Evolutionary conservation across 2,797 vertebrate species (phyloP), one percentile per base, ranked within the genome.

Genomic region (Aphelocoma californica): DNA sequence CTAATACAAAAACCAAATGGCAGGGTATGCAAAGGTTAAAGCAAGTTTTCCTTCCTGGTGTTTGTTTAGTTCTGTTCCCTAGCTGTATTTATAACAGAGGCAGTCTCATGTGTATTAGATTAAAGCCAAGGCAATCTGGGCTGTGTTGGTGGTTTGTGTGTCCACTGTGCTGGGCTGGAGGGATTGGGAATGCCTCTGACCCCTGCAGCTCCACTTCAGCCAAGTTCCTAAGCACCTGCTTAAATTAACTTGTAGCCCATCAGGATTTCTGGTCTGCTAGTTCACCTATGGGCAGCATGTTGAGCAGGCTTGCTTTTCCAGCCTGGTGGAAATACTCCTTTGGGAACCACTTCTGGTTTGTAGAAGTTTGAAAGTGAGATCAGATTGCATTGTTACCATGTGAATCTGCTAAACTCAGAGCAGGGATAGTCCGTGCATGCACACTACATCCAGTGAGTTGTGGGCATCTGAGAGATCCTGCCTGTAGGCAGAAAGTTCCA

Each of bases 21-120:
- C 61, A 84, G 61, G n/a, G 57, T 31, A 54, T 79, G 79, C 47
- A 34, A 58, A 95, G 93, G 87, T 95, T 94, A 93, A 86, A 90
- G 65, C 0, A 5, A 79, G 53, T 94, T 94, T 96, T 89, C 90
- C 82, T 85, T 83, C 87, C 85, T 93, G 71, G 15, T 85, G 81
- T 90, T 91, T 88, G 71, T 93, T 96, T 90, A 83, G 65, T 82
- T 86, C 96, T 88, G 53, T 93, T 89, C 82, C 38, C 10, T 50
- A 6, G 73, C 65, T 89, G 26, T 82, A 71, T 91, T 95, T 91
- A 32, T 78, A 94, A 81, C 66, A 94, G 88, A 47, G 81, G 53
- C 75, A 67, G 74, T 84, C 77, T 86, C 2, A 0, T 9, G 5
- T 75, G 67, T 56, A 53, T 44, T 54, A 95, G 74, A 79, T 84